Percentiles rank a stretch among this genome's conserved stretches.
Evolutionary conservation across 2,797 vertebrate species (phyloP).

Genomic region (Tokudaia tokunoshimensis): DNA sequence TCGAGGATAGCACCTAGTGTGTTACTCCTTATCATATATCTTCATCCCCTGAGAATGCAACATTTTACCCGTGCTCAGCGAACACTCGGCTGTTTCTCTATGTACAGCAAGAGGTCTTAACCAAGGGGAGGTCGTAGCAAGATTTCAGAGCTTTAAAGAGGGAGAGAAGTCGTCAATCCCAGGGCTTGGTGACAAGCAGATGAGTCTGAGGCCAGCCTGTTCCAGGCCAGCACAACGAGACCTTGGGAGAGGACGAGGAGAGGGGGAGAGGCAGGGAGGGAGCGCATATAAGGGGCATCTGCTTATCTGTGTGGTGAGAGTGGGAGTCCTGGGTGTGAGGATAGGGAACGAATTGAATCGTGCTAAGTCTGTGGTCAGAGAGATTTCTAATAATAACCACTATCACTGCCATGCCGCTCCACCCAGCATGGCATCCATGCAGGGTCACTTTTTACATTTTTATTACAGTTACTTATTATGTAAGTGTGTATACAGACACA

Average conservation of each 20-base stretch:
- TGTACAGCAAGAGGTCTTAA: conserved; percentile 6
- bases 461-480: not conserved
- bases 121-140: not conserved
- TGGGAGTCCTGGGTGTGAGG: not conserved
- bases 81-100: not conserved
- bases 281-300: not conserved
- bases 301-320: conserved; percentile 67
- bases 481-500: not conserved
- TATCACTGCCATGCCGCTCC: not conserved
- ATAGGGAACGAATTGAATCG: conserved; percentile 49
- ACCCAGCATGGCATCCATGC: not conserved
- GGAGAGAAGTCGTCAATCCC: not conserved
- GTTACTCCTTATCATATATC: not conserved
- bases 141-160: conserved; percentile 34
- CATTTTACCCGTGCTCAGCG: not conserved
- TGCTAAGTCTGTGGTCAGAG: conserved; percentile 71
- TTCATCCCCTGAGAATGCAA: not conserved
- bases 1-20: not conserved
- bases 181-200: not conserved
- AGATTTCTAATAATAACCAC: conserved; percentile 75
- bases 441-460: not conserved
- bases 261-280: not conserved
- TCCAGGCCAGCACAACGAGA: not conserved
- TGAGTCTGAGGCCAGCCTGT: not conserved
- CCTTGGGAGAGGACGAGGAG: not conserved